These are phyloP conservation scores for Labroides dimidiatus DNA, from an alignment of 2,797 vertebrate genomes.

Conservation along the genomic window DNA sequence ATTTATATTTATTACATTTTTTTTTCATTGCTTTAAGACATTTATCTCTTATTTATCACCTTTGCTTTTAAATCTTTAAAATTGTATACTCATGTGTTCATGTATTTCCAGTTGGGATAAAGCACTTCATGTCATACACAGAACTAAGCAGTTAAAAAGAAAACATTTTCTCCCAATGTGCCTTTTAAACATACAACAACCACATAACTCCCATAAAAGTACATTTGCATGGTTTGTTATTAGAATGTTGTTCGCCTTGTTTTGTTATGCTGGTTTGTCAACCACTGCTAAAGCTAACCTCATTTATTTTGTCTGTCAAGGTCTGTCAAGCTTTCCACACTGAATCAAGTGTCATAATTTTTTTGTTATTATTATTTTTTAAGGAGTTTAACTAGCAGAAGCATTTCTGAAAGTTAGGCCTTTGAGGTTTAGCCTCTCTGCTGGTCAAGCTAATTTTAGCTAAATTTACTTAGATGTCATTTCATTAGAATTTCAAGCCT, in stretches of 20 bases:
- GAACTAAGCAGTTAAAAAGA: background rate
- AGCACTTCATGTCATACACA: background rate
- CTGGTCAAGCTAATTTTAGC: no score
- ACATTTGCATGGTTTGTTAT: background rate
- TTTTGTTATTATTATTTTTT: no score
- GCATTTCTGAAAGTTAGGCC: no score
- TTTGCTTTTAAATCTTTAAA: background rate
- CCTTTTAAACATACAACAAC: background rate
- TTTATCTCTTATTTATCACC: background rate
- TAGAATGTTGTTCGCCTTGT: background rate
- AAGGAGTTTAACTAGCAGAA: no score
- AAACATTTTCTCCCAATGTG: conserved; percentile 9
- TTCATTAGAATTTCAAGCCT: no score
- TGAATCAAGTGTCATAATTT: background rate
- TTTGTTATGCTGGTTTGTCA: background rate
- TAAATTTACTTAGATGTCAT: no score
- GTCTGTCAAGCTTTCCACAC: background rate
- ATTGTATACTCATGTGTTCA: no score
- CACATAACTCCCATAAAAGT: no score
- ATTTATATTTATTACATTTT: conserved; percentile 22
- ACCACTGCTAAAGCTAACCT: background rate
- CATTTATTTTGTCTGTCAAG: background rate
- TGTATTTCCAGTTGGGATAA: background rate
- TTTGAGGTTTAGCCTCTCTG: no score
- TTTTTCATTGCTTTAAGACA: background rate